Conservation (phyloP, 2,888 invertebrate genomes). For the Pyrrhosoma nymphula region DNA sequence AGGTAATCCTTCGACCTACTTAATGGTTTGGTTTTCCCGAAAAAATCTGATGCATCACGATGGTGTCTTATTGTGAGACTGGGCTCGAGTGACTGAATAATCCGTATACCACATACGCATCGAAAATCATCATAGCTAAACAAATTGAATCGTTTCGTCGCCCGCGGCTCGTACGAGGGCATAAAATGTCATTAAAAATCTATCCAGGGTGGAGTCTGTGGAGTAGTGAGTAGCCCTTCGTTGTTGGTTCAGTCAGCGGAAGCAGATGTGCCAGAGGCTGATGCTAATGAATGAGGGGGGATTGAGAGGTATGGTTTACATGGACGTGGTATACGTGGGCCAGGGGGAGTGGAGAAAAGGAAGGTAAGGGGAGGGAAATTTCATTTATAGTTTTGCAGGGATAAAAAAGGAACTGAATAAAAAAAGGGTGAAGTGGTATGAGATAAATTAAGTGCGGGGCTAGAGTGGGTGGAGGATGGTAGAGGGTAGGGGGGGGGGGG, state of each 20-base stretch:
- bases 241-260: not conserved
- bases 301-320: not conserved
- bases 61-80: not conserved
- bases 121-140: not conserved
- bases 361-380: constrained; percentile 5
- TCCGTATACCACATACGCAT: not conserved
- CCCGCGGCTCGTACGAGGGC: not conserved
- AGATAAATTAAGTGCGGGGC: not conserved
- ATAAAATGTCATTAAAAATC: not conserved
- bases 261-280: not conserved
- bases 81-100: not conserved
- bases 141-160: not conserved
- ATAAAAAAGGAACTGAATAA: not conserved
- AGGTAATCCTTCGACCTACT: too few species aligned
- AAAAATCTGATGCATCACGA: not conserved
- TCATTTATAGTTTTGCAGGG: constrained; percentile 2
- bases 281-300: constrained; percentile 39
- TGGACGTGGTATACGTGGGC: too few species aligned
- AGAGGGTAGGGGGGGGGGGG: not conserved
- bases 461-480: not conserved
- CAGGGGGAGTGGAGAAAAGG: not conserved
- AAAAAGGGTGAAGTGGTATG: not conserved
- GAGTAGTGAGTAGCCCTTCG: not conserved
- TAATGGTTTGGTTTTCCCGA: not conserved
- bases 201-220: not conserved